Percentiles rank a stretch among this genome's conserved stretches.
Conservation (phyloP, 2,888 invertebrate species). For the Trichogramma dendrolimi region DNA sequence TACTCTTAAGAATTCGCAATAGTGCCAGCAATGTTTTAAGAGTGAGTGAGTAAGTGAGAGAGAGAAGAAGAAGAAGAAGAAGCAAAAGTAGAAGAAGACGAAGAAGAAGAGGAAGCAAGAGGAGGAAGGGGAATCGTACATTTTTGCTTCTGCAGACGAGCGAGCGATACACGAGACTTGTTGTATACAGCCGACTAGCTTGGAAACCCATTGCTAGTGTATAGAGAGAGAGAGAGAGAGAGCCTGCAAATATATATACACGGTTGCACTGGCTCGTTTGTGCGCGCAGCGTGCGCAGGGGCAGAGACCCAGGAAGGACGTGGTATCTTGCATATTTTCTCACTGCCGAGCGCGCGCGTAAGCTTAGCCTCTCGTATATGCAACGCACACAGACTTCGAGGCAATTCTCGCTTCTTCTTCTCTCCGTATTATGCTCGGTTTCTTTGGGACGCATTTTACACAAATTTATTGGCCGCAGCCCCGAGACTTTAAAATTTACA, state of each 20-base stretch:
- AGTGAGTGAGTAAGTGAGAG: neutral
- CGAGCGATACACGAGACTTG: slow-evolving; percentile 20
- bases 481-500: no score
- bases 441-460: no score
- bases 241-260: slow-evolving; percentile 27
- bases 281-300: slow-evolving; percentile 31
- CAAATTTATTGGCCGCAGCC: no score
- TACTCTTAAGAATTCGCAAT: slow-evolving; percentile 22
- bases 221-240: no score
- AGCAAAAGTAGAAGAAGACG: neutral
- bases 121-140: slow-evolving; percentile 38
- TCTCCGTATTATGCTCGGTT: no score
- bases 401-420: no score
- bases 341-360: slow-evolving; percentile 10
- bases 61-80: neutral
- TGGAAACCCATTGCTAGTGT: no score
- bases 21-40: slow-evolving; percentile 16
- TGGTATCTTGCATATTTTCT: slow-evolving; percentile 29
- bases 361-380: no score
- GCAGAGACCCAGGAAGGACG: slow-evolving; percentile 54
- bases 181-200: no score
- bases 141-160: slow-evolving; percentile 45
- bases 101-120: slow-evolving; percentile 5
- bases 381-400: no score
- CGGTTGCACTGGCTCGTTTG: slow-evolving; percentile 20